Base-by-base conservation (phyloP, 2,888 invertebrate species). In the Trisateles emortualis region DNA sequence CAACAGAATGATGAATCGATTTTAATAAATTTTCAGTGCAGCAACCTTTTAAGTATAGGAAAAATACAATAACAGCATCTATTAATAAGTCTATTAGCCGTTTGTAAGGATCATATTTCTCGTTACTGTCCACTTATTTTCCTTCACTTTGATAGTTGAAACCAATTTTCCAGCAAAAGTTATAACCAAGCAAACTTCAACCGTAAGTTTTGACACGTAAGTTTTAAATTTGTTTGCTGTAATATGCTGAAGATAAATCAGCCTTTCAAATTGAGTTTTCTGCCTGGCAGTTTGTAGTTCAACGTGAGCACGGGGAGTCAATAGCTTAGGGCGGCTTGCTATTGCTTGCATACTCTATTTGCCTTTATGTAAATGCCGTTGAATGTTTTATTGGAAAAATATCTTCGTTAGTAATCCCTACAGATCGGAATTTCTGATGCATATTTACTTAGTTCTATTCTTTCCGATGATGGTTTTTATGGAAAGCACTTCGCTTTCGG, bases 51-150 rank as follows among this genome's bases (percentile, higher is more conserved):
- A 32, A 33, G 11, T 26, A 1, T 8, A 6, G 9, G 1, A 26
- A 26, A 8, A 26, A 1, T 6, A 6, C 32, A 32, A 32, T 11
- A 6, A 32, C 10, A 32, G 0, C 9, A 35, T 9, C 10, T 14
- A 0, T 35, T 16, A 14, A 33, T 19, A 36, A 14, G 5, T 48
- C 66, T 39, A 42, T 46, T 46, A 39, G 45, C 38, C 48, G 10
- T 14, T 13, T 24, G 4, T 11, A 36, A 59, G 14, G 42, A 63
- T 49, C 51, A 29, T 38, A 43, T 55, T 49, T 26, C 62, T 55
- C 48, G 40, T 41, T 60, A 48, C 19, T 45, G 17, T 48, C 36
- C 11, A 39, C 29, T 43, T 40, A 36, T 36, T 30, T 14, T 9
- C 5, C 13, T 39, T 38, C 41, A 26, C 47, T 53, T 59, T 54